Evolutionary conservation across 2,797 vertebrate species (phyloP).

Genomic region (Odontamblyopus lacepedii): DNA sequence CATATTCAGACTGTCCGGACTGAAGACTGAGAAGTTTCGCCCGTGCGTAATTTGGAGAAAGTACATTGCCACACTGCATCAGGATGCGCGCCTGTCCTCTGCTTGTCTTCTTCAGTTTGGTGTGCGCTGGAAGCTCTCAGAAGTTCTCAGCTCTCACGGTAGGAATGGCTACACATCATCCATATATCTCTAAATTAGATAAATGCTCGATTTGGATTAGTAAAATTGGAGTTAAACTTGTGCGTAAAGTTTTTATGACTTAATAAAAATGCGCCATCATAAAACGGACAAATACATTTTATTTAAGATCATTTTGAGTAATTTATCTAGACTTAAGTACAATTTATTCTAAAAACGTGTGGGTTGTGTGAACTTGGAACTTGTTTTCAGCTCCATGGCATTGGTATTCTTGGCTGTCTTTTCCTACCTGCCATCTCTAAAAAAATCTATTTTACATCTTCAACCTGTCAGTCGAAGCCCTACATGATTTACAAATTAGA

Average conservation of each 20-base stretch:
- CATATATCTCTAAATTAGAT: neutral
- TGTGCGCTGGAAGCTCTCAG: slow-evolving; percentile 77
- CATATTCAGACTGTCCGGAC: slow-evolving; percentile 16
- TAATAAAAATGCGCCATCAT: neutral
- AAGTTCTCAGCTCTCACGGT: slow-evolving; percentile 86
- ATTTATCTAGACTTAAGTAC: neutral
- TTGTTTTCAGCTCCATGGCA: slow-evolving; percentile 34
- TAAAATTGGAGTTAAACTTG: neutral
- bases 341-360: neutral
- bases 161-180: slow-evolving; percentile 46
- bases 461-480: slow-evolving; percentile 4
- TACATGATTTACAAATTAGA: slow-evolving; percentile 33
- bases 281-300: neutral
- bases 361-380: neutral
- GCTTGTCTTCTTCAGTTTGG: slow-evolving; percentile 73
- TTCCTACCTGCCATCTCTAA: slow-evolving; percentile 22
- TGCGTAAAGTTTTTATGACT: slow-evolving; percentile 10
- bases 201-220: neutral
- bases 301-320: neutral
- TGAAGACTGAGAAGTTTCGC: slow-evolving; percentile 40
- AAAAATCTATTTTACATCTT: slow-evolving; percentile 18
- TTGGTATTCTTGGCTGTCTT: slow-evolving; percentile 31
- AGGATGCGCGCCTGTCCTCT: slow-evolving; percentile 80
- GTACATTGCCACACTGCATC: slow-evolving; percentile 52
- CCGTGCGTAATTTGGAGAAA: slow-evolving; percentile 70